Conservation (phyloP, 2,797 vertebrate genomes). For the Sternotherus odoratus region DNA sequence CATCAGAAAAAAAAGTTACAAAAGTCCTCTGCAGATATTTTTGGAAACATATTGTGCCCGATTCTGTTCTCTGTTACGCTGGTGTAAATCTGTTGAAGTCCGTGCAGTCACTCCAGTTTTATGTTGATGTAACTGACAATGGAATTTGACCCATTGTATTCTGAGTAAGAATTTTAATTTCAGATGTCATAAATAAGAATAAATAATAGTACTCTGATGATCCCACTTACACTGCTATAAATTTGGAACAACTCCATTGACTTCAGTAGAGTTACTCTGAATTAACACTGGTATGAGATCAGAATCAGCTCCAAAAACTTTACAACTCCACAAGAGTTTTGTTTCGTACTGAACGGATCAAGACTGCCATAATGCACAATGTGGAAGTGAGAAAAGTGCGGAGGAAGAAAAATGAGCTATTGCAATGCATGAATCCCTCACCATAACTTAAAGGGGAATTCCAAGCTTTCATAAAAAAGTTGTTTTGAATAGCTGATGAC, state of each 20-base stretch:
- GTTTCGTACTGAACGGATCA: conserved; percentile 35
- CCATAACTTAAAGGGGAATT: conserved; percentile 69
- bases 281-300: neutral
- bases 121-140: neutral
- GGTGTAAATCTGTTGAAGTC: neutral
- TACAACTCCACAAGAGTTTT: neutral
- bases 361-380: neutral
- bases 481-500: conserved; percentile 22
- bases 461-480: conserved; percentile 45
- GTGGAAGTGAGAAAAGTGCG: conserved; percentile 76
- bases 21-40: neutral
- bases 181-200: neutral
- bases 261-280: neutral
- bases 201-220: neutral
- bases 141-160: neutral
- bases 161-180: neutral
- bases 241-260: neutral
- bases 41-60: neutral
- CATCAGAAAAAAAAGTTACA: too few relatives aligned
- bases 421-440: conserved; percentile 61
- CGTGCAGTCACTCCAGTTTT: neutral
- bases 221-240: neutral
- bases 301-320: neutral
- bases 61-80: neutral
- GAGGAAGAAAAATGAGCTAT: conserved; percentile 74